Conservation (phyloP, 53 echinoderm and acorn worm genomes). For the Hippasteria phrygiana region DNA sequence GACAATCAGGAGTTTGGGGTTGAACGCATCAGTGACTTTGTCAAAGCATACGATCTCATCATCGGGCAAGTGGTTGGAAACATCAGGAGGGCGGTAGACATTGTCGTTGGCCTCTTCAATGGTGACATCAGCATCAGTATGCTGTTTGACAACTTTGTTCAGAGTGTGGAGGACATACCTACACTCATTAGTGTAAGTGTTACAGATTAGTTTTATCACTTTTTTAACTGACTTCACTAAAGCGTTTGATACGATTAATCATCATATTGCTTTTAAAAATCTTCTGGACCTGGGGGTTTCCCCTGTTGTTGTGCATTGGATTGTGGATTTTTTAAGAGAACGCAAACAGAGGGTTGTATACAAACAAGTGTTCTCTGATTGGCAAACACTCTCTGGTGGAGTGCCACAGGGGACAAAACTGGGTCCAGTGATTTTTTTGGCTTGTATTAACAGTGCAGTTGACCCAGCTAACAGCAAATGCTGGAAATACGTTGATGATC, state of each 20-base stretch:
- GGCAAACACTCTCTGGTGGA: too few relatives aligned
- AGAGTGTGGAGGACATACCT: conserved; percentile 33
- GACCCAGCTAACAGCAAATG: too few relatives aligned
- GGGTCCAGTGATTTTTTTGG: too few relatives aligned
- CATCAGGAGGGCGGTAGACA: conserved; percentile 12
- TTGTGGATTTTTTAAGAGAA: too few relatives aligned
- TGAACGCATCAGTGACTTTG: conserved; percentile 20
- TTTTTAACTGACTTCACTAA: background rate
- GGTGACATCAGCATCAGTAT: conserved; percentile 24
- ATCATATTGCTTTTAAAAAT: background rate
- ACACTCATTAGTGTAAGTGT: conserved; percentile 38
- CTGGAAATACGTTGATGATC: too few relatives aligned
- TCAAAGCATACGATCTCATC: conserved; percentile 34
- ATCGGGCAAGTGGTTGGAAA: conserved; percentile 15
- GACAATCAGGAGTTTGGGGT: conserved; percentile 41
- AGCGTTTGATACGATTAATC: background rate
- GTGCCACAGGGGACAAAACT: too few relatives aligned
- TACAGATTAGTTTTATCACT: background rate
- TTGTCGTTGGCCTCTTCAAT: conserved; percentile 43
- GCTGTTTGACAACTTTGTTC: conserved; percentile 34
- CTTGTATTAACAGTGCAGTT: too few relatives aligned
- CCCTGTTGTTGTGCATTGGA: too few relatives aligned
- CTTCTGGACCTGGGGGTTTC: background rate
- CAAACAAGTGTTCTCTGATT: too few relatives aligned
- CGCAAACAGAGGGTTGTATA: too few relatives aligned